phyloP scores from a whole-genome alignment of 2,797 vertebrate species.

The Chanos chanos region DNA sequence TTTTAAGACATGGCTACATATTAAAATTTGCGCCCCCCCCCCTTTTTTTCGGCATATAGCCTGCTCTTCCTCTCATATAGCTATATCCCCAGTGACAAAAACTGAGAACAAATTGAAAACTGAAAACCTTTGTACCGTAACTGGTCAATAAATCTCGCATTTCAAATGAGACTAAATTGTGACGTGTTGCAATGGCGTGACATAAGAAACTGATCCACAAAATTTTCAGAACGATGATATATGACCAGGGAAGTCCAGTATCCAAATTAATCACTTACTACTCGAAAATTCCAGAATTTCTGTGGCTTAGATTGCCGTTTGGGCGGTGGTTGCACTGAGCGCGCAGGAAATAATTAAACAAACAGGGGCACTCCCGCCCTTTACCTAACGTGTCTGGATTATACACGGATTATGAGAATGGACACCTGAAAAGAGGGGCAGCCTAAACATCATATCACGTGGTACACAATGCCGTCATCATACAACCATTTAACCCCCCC shows the following conservation, averaged over 20 bases:
- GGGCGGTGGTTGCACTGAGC: constrained; percentile 61
- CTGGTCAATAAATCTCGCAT: no score
- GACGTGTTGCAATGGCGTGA: background rate
- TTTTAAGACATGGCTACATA: no score
- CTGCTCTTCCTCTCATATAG: no score
- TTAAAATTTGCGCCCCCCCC: no score
- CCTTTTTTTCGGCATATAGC: no score
- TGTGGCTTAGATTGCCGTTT: constrained; percentile 54
- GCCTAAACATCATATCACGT: constrained; percentile 46
- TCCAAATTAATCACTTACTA: constrained; percentile 69
- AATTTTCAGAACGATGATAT: constrained; percentile 72
- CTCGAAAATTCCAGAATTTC: constrained; percentile 71
- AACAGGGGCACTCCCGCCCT: constrained; percentile 69
- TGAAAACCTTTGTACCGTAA: no score
- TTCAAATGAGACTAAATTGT: background rate
- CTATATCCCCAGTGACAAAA: no score
- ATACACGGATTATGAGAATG: constrained; percentile 73
- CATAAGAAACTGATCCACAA: constrained; percentile 2
- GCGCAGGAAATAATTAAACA: constrained; percentile 78
- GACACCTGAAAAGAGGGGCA: constrained; percentile 72
- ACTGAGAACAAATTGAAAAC: no score
- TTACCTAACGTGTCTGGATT: constrained; percentile 69
- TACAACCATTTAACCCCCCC: no score
- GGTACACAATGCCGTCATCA: no score
- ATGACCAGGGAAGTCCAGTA: constrained; percentile 69